A percentile compares a stretch with the other conserved stretches of the same genome.
phyloP scores from a whole-genome alignment of 2,888 invertebrate species.

The Listrodromus nycthemerus region DNA sequence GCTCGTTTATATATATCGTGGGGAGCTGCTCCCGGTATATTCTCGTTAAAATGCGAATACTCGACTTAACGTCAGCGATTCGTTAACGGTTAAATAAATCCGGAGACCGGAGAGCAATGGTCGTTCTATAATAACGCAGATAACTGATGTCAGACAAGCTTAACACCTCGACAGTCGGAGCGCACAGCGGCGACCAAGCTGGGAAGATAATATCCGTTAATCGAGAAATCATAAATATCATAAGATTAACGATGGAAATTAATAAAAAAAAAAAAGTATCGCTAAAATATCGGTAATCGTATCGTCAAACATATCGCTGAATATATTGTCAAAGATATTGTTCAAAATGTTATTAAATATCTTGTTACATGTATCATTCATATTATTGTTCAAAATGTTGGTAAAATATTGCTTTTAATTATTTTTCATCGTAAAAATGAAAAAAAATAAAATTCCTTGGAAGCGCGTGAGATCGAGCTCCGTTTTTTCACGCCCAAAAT shows the following conservation, averaged over 20 bases:
- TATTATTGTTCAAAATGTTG: too few relatives aligned
- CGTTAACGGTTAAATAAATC: constrained; percentile 78
- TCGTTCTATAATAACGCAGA: constrained; percentile 43
- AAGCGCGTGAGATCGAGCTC: too few relatives aligned
- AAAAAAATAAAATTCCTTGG: neutral
- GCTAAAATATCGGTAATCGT: neutral
- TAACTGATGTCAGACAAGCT: constrained; percentile 30
- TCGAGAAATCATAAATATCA: constrained; percentile 1
- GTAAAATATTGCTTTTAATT: neutral
- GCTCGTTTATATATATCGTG: constrained; percentile 37
- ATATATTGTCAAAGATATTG: too few relatives aligned
- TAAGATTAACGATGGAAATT: neutral
- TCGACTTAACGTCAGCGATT: constrained; percentile 79
- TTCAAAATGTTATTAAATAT: too few relatives aligned
- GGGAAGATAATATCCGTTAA: neutral
- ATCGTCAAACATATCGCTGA: too few relatives aligned
- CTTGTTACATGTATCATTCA: too few relatives aligned
- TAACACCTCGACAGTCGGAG: constrained; percentile 30
- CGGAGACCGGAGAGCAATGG: constrained; percentile 47
- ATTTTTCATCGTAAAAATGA: neutral
- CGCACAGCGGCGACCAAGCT: neutral
- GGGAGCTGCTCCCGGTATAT: constrained; percentile 17
- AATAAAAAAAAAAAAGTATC: neutral
- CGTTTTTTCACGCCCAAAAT: too few relatives aligned
- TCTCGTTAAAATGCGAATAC: constrained; percentile 82